These are phyloP conservation scores for Neotoxoptera formosana DNA, from an alignment of 1,140 invertebrate species.

Conservation along the genomic window DNA sequence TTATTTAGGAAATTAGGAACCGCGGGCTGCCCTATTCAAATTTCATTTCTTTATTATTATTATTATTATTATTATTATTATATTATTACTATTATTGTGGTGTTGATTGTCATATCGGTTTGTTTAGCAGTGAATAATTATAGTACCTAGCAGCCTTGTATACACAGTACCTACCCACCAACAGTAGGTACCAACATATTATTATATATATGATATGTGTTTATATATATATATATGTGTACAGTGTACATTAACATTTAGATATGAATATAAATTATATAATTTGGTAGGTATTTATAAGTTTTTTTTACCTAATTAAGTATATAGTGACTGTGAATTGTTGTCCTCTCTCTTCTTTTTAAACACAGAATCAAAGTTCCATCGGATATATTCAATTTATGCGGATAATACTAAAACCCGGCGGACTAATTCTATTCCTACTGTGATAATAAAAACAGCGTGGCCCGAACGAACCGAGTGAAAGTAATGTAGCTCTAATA, in stretches of 20 bases:
- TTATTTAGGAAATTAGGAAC: slow-evolving; percentile 48
- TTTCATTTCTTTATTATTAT: background rate
- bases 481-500: too few relatives aligned
- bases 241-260: background rate
- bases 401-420: too few relatives aligned
- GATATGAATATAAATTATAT: background rate
- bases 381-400: background rate
- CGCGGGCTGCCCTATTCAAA: slow-evolving; percentile 37
- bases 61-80: slow-evolving; percentile 45
- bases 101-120: slow-evolving; percentile 15
- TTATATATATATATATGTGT: background rate
- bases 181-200: background rate
- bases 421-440: too few relatives aligned
- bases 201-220: background rate
- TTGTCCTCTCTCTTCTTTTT: background rate
- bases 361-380: background rate
- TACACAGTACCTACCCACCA: background rate
- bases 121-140: background rate
- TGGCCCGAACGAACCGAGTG: too few relatives aligned
- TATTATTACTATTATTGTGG: background rate
- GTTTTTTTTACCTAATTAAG: background rate
- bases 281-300: background rate
- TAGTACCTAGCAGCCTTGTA: background rate
- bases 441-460: too few relatives aligned
- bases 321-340: background rate